Evolutionary conservation across 2,888 invertebrate genomes (phyloP), one percentile per base, ranked within the genome.

Genomic region (Serrognathus titanus): DNA sequence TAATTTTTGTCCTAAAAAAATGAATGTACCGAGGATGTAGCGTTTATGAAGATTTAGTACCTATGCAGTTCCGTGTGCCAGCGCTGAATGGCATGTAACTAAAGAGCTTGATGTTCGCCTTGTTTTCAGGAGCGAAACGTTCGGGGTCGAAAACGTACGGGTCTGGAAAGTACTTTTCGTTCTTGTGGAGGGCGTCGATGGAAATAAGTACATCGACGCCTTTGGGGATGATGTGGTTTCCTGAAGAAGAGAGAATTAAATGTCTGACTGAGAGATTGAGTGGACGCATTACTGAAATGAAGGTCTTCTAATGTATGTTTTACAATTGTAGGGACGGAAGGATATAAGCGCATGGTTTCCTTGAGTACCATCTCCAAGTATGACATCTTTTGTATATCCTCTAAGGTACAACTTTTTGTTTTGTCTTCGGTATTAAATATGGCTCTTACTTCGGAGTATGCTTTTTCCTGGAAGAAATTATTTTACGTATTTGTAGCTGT

Each of bases 51-150:
- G 16, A 16, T 16, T 16, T 16, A 16, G 16, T 67, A 80, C 80
- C 80, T 51, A 84, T 81, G 62, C 84, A 84, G 65, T 85, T 85
- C 31, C 85, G 79, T 0, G 83, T 82, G 0, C 85, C 85, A 9
- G 84, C 84, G 62, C 85, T 85, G 53, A 85, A 85, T 1, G 83
- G 80, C 2, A 85, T 67, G 73, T 81, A 84, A 35, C 78, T 78
- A 63, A 81, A 83, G 0, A 81, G 78, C 49, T 77, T 80, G 1
- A 70, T 71, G 31, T 71, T 69, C 2, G 55, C 59, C 12, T 3
- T 4, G 7, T 73, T 67, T 2, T 65, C 68, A 58, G 20, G 36
- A n/a, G 45, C 43, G 38, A 83, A 84, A 35, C 84, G 78, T 51
- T 83, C 82, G 0, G 84, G 84, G 78, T 67, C 55, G 48, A 67